Base-by-base conservation (phyloP, 2,888 invertebrate species). In the Erebia epiphron region DNA sequence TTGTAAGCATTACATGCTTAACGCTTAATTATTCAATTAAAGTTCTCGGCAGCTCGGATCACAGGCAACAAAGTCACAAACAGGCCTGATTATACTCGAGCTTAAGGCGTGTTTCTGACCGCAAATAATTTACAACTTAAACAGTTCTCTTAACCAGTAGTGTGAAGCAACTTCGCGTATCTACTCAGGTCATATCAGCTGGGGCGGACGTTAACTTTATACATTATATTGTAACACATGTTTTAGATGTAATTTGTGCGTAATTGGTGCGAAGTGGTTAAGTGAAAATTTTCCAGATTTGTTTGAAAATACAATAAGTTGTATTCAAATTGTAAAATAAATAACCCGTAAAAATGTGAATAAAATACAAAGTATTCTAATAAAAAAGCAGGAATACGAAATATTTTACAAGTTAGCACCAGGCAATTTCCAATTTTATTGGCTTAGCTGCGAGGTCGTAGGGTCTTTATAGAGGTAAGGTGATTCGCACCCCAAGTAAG, bases 81-180 rank as follows among this genome's bases (percentile, higher is more conserved):
- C 87, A 86, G 84, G 80, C 82, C 75, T 80, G 83, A 86, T 83
- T 83, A 86, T 66, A 85, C 72, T 85, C 82, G 77, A 74, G 80
- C 78, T 79, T 79, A 80, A 83, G 83, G 82, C 79, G 83, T 89
- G 86, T 84, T 85, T 80, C 86, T 83, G 86, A 86, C 86, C 86
- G 86, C 83, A 86, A 87, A 86, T 90, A 88, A 90, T 90, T 89
- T 88, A 89, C 84, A 87, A 86, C 83, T 87, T 82, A 78, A 86
- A 86, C 86, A 86, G 86, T 87, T 80, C 82, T 86, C 86, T 88
- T 88, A 80, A 85, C 82, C 84, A 82, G 80, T 80, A 83, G 82
- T 82, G 80, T 76, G 80, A 84, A 81, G 79, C 74, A 79, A 79
- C 79, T 79, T 78, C 75, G 77, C 83, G 16, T 88, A 84, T 87